Evolutionary conservation across 1,140 invertebrate genomes (phyloP), one percentile per base, ranked within the genome.

Genomic region (Spodoptera litura): DNA sequence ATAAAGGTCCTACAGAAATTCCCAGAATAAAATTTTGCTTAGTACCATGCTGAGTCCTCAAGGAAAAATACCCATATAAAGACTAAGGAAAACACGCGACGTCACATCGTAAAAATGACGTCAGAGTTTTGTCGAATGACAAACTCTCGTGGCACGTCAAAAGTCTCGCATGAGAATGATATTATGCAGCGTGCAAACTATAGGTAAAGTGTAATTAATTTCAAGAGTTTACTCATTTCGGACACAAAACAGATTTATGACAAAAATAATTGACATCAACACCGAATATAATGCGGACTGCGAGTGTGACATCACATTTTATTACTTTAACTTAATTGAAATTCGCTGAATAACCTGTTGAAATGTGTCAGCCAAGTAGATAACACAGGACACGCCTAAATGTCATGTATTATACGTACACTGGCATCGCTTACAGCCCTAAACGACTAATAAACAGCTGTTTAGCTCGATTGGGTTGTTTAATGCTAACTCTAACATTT

Each of bases 21-120:
- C 31, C 38, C 61, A 49, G 38, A 25, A 8, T 49, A 64, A 64
- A 64, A 20, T 49, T 5, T 15, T 44, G 9, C n/a, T 9, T 20
- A 66, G 11, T 51, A 51, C 25, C 12, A 10, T 27, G 13, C 44
- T 44, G 38, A 44, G 2, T 53, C 25, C 6, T 52, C 51, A 20
- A 31, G 64, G 64, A 27, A 53, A 53, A 68, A 15, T 31, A 64
- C 35, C 15, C 3, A 35, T 27, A 27, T 11, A 68, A 66, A 66
- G 49, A 52, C 13, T 49, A 25, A 31, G 11, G 11, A 66, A 66
- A 66, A 66, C 49, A 52, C 64, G 20, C 11, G 10, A 20, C 64
- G 64, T 68, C 64, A 68, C 52, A 64, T 64, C 61, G 61, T 38
- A 49, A 31, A 53, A 11, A 27, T 68, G 64, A 68, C 64, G 64